Evolutionary conservation across 2,888 invertebrate species (phyloP), one percentile per base, ranked within the genome.

Genomic region (Acronicta aceris): DNA sequence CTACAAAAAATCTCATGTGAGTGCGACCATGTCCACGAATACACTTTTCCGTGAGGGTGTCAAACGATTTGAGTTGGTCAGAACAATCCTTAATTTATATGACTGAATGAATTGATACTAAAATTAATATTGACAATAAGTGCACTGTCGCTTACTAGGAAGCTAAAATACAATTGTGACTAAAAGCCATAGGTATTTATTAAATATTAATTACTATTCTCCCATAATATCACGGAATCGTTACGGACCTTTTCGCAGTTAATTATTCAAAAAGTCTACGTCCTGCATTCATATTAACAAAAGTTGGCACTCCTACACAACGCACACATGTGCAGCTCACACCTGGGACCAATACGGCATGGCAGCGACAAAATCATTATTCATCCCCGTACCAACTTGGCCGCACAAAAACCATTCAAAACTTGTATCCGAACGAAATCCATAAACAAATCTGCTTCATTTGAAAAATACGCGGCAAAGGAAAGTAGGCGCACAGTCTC

Each of bases 341-440:
- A 84, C 82, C 83, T 83, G 83, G 75, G 79, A 53, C 71, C 74
- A 59, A 72, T 67, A 71, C 74, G 62, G 76, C 74, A 71, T 73
- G 62, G 76, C 74, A 60, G 74, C 76, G 75, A 78, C 80, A 75
- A 77, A 83, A 82, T 81, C 79, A 81, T 82, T 83, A 82, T 82
- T 84, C 82, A 81, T 78, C 68, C 77, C 72, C 62, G 59, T 61
- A 45, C 62, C 65, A 63, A 65, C 67, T 72, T 64, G 65, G 61
- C 63, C 63, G 69, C 69, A 70, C 53, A 81, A 79, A 75, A 75
- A 74, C 59, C 69, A 75, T 68, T 75, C 69, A 71, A 62, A 72
- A 76, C 80, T 78, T 73, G 67, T 68, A 74, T 65, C 65, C 73
- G 65, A 79, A 72, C 73, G 67, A 71, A 78, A 72, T 76, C 68